Evolutionary conservation across 2,797 vertebrate genomes (phyloP), one percentile per base, ranked within the genome.

Genomic region (Enteromius anoplus): DNA sequence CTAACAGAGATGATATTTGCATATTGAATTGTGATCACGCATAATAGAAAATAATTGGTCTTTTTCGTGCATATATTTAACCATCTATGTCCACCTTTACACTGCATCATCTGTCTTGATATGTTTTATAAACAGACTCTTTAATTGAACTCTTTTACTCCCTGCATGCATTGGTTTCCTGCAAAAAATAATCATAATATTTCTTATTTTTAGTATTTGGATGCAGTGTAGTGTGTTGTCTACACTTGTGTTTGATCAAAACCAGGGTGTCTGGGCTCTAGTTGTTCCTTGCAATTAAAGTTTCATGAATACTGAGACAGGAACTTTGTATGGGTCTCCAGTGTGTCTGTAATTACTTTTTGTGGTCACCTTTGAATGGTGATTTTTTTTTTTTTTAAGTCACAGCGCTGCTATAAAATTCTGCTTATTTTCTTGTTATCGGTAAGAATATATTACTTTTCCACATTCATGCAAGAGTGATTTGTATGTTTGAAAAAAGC

Each of bases 361-460:
- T 49, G 65, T 51, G 84, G 81, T 85, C 75, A 83, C 81, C 68
- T 78, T 75, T 78, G 53, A 85, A 80, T 55, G 66, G 47, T 73
- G 73, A 55, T 75, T 26, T 70, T 1, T 11, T 70, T 1, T 11
- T 85, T 80, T 85, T 80, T 64, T 5, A 29, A 78, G 29, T 47
- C 6, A 34, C 26, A 47, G 55, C n/a, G 0, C 49, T 72, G 11
- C 42, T 32, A 47, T 62, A 78, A 79, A 37, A 65, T 60, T 69
- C 51, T 17, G 26, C 55, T 85, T 82, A 75, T 83, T 66, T 66
- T 3, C 8, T 51, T 72, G 64, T 88, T 78, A 78, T 83, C 81
- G 68, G 84, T 75, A 75, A 66, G 53, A 45, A 81, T 83, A 75
- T 65, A 84, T 73, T 69, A 84, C 80, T 85, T 81, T 76, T 78